Percentiles rank a stretch among this genome's conserved stretches.
Conservation (phyloP, 1,140 invertebrate genomes). For the Vanessa tameamea region DNA sequence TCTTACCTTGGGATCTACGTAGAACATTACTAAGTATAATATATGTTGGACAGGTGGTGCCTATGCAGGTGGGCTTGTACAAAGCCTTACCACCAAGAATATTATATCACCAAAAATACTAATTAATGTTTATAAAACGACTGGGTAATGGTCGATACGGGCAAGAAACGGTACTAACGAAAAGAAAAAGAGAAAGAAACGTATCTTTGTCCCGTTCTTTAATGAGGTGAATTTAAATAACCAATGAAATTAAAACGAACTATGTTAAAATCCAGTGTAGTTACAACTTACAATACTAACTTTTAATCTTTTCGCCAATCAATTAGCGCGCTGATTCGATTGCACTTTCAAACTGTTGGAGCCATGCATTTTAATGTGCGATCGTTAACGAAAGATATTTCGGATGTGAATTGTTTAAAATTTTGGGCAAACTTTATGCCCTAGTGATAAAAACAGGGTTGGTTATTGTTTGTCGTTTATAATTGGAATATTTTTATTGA, state of each 20-base stretch:
- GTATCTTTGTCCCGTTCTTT: neutral
- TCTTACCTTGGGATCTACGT: too few relatives aligned
- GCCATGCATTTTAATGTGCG: conserved; percentile 53
- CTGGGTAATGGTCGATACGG: neutral
- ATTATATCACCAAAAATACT: neutral
- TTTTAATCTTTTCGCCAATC: conserved; percentile 51
- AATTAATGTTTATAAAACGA: neutral
- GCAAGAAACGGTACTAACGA: neutral
- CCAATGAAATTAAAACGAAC: conserved; percentile 12
- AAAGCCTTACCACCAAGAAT: too few relatives aligned
- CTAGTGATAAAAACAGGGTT: neutral
- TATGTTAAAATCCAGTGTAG: conserved; percentile 8
- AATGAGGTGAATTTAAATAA: conserved; percentile 23
- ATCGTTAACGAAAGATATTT: conserved; percentile 36
- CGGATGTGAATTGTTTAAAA: conserved; percentile 1
- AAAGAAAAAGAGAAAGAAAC: neutral
- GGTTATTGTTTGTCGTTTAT: neutral
- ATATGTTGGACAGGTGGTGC: too few relatives aligned
- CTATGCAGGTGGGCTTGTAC: too few relatives aligned
- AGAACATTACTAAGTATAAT: too few relatives aligned
- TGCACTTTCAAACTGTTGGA: conserved; percentile 47
- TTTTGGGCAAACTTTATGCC: neutral
- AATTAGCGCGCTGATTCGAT: conserved; percentile 54
- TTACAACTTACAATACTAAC: conserved; percentile 23
- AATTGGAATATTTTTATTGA: neutral